phyloP scores from a whole-genome alignment of 2,888 invertebrate species.

The Chironomus tentans region DNA sequence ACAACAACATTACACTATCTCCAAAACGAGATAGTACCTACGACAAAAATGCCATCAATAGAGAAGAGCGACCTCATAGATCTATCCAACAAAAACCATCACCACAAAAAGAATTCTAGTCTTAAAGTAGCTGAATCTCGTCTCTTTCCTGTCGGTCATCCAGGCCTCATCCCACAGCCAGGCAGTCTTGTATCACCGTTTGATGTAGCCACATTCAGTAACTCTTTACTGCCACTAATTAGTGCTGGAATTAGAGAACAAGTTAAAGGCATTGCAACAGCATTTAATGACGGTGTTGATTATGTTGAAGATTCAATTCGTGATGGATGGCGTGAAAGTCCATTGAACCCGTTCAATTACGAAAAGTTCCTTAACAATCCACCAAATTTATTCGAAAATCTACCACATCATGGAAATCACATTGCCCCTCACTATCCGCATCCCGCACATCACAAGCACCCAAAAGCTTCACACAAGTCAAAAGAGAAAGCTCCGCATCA shows the following conservation, averaged over 20 bases:
- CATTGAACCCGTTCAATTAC: conserved; percentile 13
- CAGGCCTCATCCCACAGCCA: neutral
- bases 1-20: too few species aligned
- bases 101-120: conserved; percentile 14
- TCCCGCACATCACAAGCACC: neutral
- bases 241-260: neutral
- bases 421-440: neutral
- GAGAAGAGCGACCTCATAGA: neutral
- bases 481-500: neutral
- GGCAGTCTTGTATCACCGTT: conserved; percentile 4
- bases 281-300: neutral
- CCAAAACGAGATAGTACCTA: too few species aligned
- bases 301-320: conserved; percentile 13
- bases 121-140: neutral
- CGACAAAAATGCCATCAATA: neutral
- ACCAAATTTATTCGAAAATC: neutral
- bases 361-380: neutral
- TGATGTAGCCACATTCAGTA: conserved; percentile 5
- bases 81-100: neutral
- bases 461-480: neutral
- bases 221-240: neutral
- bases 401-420: neutral
- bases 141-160: neutral
- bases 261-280: neutral
- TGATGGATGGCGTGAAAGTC: conserved; percentile 19